Conservation (phyloP, 2,113 vertebrate genomes). For the Rhagologus leucostigma region DNA sequence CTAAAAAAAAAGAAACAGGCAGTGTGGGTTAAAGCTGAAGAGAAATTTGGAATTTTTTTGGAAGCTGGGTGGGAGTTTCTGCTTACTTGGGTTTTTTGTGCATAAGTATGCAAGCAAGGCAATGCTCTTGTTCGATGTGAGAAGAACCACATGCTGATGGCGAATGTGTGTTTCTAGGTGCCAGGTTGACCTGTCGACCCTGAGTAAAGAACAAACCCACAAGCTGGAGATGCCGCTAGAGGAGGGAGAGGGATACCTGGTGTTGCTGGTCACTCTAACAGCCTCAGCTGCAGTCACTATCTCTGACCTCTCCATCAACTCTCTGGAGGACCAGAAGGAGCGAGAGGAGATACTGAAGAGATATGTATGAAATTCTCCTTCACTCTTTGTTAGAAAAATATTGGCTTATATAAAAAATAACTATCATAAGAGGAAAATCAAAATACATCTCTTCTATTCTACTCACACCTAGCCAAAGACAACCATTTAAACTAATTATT, state of each 20-base stretch:
- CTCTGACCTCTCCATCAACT: constrained; percentile 87
- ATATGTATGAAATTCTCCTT: constrained; percentile 84
- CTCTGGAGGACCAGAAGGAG: constrained; percentile 87
- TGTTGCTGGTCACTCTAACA: constrained; percentile 92
- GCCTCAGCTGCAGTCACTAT: constrained; percentile 91
- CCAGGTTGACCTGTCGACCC: constrained; percentile 86
- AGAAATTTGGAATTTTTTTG: background rate
- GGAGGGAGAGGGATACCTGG: constrained; percentile 87
- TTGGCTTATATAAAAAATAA: background rate
- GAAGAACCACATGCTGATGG: constrained; percentile 42
- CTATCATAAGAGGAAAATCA: background rate
- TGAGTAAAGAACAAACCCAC: constrained; percentile 93
- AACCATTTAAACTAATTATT: background rate
- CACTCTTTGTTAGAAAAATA: background rate
- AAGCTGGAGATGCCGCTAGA: constrained; percentile 87
- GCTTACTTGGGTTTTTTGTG: background rate
- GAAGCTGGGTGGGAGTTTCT: background rate
- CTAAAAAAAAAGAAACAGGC: background rate
- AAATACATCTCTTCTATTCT: background rate
- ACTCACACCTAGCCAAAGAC: too few relatives aligned
- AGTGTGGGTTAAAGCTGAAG: background rate
- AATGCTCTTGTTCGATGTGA: background rate
- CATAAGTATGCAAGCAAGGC: background rate
- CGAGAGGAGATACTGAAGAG: constrained; percentile 85
- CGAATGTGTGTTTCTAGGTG: constrained; percentile 80